A percentile compares a stretch with the other conserved stretches of the same genome.
Evolutionary conservation across 2,113 vertebrate genomes (phyloP).

Genomic region (Nestor notabilis): DNA sequence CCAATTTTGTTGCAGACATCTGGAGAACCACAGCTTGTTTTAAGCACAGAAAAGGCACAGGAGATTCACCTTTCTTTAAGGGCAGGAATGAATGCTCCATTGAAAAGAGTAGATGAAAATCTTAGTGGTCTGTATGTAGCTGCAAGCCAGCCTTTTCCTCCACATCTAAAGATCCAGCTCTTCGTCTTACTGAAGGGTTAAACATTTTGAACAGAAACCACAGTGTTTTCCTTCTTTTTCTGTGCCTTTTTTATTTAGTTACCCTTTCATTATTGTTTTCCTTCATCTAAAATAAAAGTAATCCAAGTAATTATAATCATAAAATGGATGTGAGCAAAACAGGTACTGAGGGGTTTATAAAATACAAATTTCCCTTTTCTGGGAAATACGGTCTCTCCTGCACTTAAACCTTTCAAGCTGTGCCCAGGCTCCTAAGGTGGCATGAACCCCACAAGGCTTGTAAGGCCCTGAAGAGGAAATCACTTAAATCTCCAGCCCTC

Average conservation of each 20-base stretch:
- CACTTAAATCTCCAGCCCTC: background rate
- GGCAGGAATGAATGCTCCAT: background rate
- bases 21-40: background rate
- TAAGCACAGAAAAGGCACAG: background rate
- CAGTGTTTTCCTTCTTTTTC: slow-evolving; percentile 9
- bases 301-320: slow-evolving; percentile 53
- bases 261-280: slow-evolving; percentile 47
- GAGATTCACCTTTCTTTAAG: background rate
- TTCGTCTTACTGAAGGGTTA: slow-evolving; percentile 31
- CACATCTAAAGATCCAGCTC: background rate
- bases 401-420: slow-evolving; percentile 27
- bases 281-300: slow-evolving; percentile 26
- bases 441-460: background rate
- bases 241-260: slow-evolving; percentile 17
- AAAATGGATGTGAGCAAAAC: slow-evolving; percentile 54
- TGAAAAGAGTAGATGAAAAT: background rate
- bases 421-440: slow-evolving; percentile 34
- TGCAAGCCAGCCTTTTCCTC: background rate
- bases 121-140: background rate
- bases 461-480: slow-evolving; percentile 27
- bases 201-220: slow-evolving; percentile 28
- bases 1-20: background rate
- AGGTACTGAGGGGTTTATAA: slow-evolving; percentile 31
- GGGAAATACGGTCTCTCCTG: slow-evolving; percentile 6
- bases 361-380: slow-evolving; percentile 46